Evolutionary conservation across 1,140 invertebrate species (phyloP), one percentile per base, ranked within the genome.

Genomic region (Trichonephila clavata): DNA sequence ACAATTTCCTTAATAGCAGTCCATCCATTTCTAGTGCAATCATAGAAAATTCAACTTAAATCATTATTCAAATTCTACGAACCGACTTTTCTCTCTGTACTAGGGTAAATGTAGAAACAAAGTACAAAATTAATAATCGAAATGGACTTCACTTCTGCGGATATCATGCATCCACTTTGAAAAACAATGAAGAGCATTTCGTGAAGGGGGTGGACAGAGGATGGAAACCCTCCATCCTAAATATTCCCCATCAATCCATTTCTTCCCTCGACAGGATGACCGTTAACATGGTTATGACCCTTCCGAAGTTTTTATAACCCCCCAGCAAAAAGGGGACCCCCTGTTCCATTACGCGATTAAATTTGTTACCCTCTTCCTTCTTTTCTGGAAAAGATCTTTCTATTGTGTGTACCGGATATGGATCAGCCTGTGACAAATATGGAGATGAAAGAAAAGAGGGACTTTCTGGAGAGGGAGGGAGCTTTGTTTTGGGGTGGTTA

Each of bases 281-380:
- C 89, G 59, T 50, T 90, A 90, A 90, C 57, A 80, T 90, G 14
- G 71, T 90, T 90, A 90, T 90, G 71, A 39, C 88, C 71, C 57
- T 80, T 71, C 27, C 89, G 14, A 50, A 50, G n/a, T 84, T 60
- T 60, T 84, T 90, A 81, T 81, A 59, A 27, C 65, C 7, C 24
- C 39, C 24, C 10, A 2, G 14, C 20, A 24, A 50, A 18, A 24
- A 21, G 60, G 18, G 16, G 20, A 39, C 21, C 32, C 81, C 81
- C 81, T 39, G 13, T 81, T 90, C 89, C 89, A 90, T 90, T 90
- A 90, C 24, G 32, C 89, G 89, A 81, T 90, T 90, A 90, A 90
- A 81, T 90, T 81, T 43, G n/a, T 90, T 8, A 59, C 89, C 89
- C 71, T 57, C 89, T 24, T 27, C 68, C 71, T 24, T 57, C 68